Evolutionary conservation across 2,888 invertebrate species (phyloP).

Genomic region (Drosophila niveifrons): DNA sequence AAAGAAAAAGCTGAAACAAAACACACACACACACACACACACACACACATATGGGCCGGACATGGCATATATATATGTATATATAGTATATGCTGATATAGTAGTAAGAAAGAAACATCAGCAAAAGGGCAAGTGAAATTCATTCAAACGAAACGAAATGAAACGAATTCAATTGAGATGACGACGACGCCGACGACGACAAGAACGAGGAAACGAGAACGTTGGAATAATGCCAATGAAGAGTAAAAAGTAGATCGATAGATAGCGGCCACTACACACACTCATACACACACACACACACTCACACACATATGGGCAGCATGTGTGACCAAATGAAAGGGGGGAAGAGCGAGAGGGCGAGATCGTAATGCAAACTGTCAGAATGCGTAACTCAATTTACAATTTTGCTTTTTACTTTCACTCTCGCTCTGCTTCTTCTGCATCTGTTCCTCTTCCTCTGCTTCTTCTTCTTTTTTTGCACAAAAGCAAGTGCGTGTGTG

Average conservation of each 20-base stretch:
- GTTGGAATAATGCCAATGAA: constrained; percentile 80
- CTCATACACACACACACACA: constrained; percentile 44
- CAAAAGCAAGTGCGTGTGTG: constrained; percentile 72
- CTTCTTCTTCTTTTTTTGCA: constrained; percentile 37
- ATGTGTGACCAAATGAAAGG: constrained; percentile 56
- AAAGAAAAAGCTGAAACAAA: constrained; percentile 36
- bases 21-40: constrained; percentile 47
- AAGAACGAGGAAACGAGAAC: constrained; percentile 34
- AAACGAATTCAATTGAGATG: constrained; percentile 82
- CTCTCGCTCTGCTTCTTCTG: constrained; percentile 15
- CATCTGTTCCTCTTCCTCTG: constrained; percentile 11
- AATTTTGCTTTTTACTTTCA: constrained; percentile 71
- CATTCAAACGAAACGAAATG: constrained; percentile 82
- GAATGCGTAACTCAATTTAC: constrained; percentile 82
- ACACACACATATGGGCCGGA: constrained; percentile 42
- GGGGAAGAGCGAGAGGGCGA: constrained; percentile 44
- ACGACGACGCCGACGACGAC: constrained; percentile 45
- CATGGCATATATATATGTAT: constrained; percentile 29
- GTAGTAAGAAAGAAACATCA: constrained; percentile 63
- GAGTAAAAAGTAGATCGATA: constrained; percentile 82
- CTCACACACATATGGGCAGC: constrained; percentile 41
- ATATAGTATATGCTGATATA: constrained; percentile 63
- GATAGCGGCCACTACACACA: constrained; percentile 66
- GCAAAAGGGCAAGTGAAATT: constrained; percentile 76
- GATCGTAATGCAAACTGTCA: constrained; percentile 83